These are phyloP conservation scores for Fundulus diaphanus DNA, from an alignment of 2,797 vertebrate species.

Conservation along the genomic window DNA sequence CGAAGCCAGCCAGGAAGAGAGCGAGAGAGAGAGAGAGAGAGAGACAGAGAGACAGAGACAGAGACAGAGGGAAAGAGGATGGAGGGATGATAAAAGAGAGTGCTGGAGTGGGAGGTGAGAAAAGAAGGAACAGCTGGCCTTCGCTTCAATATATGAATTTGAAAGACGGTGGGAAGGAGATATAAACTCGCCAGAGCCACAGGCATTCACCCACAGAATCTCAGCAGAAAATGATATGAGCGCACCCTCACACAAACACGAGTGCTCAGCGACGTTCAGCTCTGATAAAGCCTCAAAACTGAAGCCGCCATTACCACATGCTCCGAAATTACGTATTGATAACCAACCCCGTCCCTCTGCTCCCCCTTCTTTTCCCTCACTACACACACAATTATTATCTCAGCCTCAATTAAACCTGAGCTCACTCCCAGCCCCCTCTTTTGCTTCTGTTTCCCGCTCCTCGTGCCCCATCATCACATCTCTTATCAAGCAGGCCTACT, in stretches of 20 bases:
- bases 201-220: conserved; percentile 29
- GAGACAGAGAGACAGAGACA: conserved; percentile 14
- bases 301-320: conserved; percentile 34
- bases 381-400: conserved; percentile 42
- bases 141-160: conserved; percentile 62
- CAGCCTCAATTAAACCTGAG: conserved; percentile 64
- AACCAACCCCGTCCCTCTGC: conserved; percentile 10
- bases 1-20: conserved; percentile 44
- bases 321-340: conserved; percentile 57
- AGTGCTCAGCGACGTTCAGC: background rate
- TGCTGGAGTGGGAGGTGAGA: conserved; percentile 53
- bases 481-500: conserved; percentile 69
- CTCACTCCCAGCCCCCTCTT: conserved; percentile 21
- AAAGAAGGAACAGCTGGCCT: conserved; percentile 61
- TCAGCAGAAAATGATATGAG: conserved; percentile 9
- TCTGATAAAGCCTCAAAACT: conserved; percentile 40
- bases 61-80: conserved; percentile 24
- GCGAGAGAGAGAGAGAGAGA: conserved; percentile 19
- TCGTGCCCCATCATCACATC: conserved; percentile 71
- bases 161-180: conserved; percentile 61
- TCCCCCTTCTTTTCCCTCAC: conserved; percentile 8
- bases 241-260: background rate
- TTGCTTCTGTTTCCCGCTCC: conserved; percentile 35
- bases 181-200: conserved; percentile 52
- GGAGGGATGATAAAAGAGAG: conserved; percentile 50